phyloP scores from a whole-genome alignment of 1,140 invertebrate genomes.

The Phocides pigmalion region DNA sequence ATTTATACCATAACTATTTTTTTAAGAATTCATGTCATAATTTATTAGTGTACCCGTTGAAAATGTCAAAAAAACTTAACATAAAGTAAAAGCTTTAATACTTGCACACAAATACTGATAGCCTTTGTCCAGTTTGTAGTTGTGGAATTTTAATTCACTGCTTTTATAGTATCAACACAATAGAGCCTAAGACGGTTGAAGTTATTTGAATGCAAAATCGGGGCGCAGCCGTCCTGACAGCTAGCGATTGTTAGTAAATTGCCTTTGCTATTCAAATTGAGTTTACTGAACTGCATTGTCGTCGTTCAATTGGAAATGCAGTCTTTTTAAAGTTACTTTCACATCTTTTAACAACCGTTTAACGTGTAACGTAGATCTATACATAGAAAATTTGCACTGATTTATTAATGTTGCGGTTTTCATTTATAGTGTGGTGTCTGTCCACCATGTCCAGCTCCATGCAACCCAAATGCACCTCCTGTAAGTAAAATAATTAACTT shows the following conservation, averaged over 20 bases:
- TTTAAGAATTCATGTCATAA: too few species aligned
- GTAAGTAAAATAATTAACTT: slow-evolving; percentile 44
- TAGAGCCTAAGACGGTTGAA: not conserved
- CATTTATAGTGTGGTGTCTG: slow-evolving; percentile 70
- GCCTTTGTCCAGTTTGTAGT: not conserved
- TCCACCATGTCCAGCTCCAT: slow-evolving; percentile 70
- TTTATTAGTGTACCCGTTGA: not conserved
- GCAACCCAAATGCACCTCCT: slow-evolving; percentile 67
- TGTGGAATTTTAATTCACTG: not conserved
- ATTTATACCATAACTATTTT: too few species aligned
- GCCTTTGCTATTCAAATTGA: not conserved
- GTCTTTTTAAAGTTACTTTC: not conserved
- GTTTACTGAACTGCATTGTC: not conserved
- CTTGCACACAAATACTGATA: not conserved
- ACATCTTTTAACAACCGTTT: not conserved
- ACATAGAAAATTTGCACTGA: not conserved
- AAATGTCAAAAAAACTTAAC: not conserved
- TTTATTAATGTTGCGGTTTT: not conserved
- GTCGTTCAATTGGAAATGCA: not conserved
- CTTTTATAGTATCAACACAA: not conserved
- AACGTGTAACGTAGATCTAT: not conserved
- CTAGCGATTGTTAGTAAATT: not conserved
- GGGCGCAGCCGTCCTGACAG: not conserved
- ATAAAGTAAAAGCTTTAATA: not conserved
- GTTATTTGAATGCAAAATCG: not conserved